These are phyloP conservation scores for Archocentrus centrarchus DNA, from an alignment of 2,113 vertebrate genomes.

Conservation along the genomic window DNA sequence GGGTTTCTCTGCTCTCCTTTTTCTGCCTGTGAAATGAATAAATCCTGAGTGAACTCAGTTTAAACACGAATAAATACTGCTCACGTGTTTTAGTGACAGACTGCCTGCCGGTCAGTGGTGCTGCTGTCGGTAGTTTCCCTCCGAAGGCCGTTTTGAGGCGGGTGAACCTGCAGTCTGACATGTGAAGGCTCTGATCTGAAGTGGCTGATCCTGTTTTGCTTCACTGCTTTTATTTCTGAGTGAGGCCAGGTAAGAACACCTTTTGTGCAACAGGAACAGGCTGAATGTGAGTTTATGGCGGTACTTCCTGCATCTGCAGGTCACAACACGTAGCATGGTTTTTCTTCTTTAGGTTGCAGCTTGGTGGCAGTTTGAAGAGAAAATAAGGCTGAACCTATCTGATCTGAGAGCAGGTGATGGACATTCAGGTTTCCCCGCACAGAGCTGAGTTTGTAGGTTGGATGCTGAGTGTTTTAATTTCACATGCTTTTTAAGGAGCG, in stretches of 20 bases:
- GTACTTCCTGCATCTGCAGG: background rate
- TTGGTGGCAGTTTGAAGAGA: background rate
- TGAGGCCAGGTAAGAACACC: background rate
- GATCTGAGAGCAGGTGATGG: background rate
- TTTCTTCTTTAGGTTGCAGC: background rate
- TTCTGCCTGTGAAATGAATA: background rate
- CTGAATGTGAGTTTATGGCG: background rate
- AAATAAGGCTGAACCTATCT: background rate
- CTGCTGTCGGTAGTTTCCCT: background rate
- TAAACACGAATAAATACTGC: background rate
- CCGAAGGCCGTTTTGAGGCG: background rate
- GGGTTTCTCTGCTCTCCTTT: background rate
- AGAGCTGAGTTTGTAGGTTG: background rate
- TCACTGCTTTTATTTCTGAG: background rate
- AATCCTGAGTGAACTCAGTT: background rate
- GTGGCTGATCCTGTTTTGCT: background rate
- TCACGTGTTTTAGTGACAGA: too few relatives aligned
- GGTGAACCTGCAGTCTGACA: background rate
- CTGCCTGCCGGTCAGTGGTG: background rate
- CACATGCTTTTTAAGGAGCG: background rate
- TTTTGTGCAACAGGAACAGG: background rate
- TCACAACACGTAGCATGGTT: background rate
- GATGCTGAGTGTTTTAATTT: background rate
- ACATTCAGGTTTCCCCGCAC: background rate
- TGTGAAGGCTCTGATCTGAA: background rate